Base-by-base conservation (phyloP, 2,113 vertebrate species). In the Morone saxatilis region DNA sequence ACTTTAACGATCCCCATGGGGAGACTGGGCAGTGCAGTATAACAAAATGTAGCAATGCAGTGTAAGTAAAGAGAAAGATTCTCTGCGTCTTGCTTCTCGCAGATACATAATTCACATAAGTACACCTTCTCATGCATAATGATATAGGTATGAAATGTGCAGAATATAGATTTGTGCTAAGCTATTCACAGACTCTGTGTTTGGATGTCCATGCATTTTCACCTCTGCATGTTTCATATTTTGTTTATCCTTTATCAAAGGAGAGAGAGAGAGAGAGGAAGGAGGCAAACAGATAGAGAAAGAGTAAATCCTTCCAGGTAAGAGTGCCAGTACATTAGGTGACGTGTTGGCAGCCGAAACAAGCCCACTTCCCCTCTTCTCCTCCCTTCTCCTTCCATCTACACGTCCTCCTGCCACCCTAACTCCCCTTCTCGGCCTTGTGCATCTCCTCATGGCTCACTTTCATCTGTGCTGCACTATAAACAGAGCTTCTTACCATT, bases 401-500 rank as follows among this genome's bases (percentile, higher is more conserved):
- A 48, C 67, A 65, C 61, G 56, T 62, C 77, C 82, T 31, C 62
- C 48, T 43, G 14, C 65, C n/a, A 14, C 62, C 31, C 73, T 4
- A 5, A 9, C 20, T 20, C 19, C 16, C 31, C 54, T 48, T 10
- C 36, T n/a, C 4, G 4, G 63, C 76, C 90, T 86, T 22, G 47
- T 60, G 70, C 75, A 57, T 72, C 79, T 81, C 71, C 76, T 71
- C 45, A 1, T 17, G 1, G 56, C 72, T 89, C 25, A 8, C 91
- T 94, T 93, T 91, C 91, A 90, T 90, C 87, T 86, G 68, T 16
- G 38, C 81, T 80, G 89, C 85, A 84, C 83, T 86, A 84, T 84
- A 92, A 93, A 94, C 92, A 92, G 79, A 86, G 78, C 92, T 92
- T 73, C 82, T 95, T 94, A 90, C 86, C 94, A 94, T 92, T 94